Evolutionary conservation across 2,797 vertebrate genomes (phyloP), one percentile per base, ranked within the genome.

Genomic region (Esox masquinongy): DNA sequence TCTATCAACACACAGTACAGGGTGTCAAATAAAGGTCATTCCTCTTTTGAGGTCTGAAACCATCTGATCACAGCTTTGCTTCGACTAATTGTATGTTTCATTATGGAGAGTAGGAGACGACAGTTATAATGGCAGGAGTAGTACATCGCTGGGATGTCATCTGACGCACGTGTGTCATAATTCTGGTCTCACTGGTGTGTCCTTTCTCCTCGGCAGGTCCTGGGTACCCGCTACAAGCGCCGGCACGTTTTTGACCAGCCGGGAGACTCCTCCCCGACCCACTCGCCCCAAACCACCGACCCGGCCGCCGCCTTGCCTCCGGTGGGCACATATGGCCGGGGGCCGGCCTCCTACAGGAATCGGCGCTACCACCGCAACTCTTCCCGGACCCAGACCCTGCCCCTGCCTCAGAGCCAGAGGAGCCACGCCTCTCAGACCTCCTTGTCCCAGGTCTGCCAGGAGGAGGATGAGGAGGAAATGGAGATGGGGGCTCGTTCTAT

Each of bases 191-290:
- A 17, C 15, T 34, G 43, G 39, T 71, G 14, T 51, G 22, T 71
- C 19, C 24, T 71, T 19, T 29, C 49, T 34, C 15, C 31, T 29
- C n/a, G 16, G 8, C 78, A 95, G 94, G 90, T 94, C 24, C 92
- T 90, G 51, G 79, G 76, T 7, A 66, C 80, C 4, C 75, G 74
- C 73, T 82, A 77, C 5, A 87, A 83, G 84, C 88, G 87, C 88
- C 93, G 93, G 84, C 93, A 78, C 85, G 83, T 74, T 87, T 72
- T 87, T 76, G 85, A 72, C 2, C 83, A 73, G 0, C 75, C 80
- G 83, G 82, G 84, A 72, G 80, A 88, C 43, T 68, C 50, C 66
- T 83, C 84, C 74, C 74, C 59, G 0, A 73, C 84, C n/a, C 81
- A 84, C 0, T 84, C 89, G 0, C 77, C 82, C 75, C n/a, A 63